Evolutionary conservation across 30 jellyfish, hydroid and myxozoan species (phyloP).

Genomic region (Aurelia coerulea): DNA sequence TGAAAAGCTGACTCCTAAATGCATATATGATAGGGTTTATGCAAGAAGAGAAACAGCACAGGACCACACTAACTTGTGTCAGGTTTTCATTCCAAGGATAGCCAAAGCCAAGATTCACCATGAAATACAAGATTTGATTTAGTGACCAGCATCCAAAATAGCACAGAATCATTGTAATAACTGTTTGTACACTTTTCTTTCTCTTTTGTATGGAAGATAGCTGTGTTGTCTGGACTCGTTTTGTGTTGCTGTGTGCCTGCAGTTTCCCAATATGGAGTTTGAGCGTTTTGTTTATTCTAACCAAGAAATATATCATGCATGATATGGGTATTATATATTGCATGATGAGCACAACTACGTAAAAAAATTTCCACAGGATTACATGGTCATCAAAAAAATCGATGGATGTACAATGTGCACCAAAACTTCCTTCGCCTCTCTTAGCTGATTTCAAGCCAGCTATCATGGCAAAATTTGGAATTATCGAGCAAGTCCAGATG

Average conservation of each 20-base stretch:
- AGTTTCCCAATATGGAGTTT: neutral
- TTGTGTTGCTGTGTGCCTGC: neutral
- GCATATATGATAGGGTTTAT: conserved; percentile 60
- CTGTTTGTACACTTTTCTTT: conserved; percentile 48
- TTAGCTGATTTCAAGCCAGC: conserved; percentile 24
- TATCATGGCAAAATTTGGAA: conserved; percentile 23
- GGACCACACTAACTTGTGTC: conserved; percentile 43
- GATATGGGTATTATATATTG: conserved; percentile 49
- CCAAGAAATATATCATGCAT: conserved; percentile 28
- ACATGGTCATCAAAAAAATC: neutral
- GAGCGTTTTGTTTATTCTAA: conserved; percentile 14
- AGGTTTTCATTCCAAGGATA: conserved; percentile 36
- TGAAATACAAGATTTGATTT: conserved; percentile 40
- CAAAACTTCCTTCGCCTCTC: conserved; percentile 20
- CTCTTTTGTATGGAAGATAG: conserved; percentile 7
- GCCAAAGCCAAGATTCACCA: conserved; percentile 36
- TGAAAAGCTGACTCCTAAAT: conserved; percentile 36
- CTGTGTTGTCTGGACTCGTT: conserved; percentile 2
- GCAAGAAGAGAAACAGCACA: conserved; percentile 56
- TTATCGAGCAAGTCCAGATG: conserved; percentile 33
- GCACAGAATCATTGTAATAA: conserved; percentile 23
- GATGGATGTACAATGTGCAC: conserved; percentile 59
- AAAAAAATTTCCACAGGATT: neutral
- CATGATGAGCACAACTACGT: conserved; percentile 21
- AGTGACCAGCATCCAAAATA: conserved; percentile 67